A percentile compares a stretch with the other conserved stretches of the same genome.
Evolutionary conservation across 2,797 vertebrate species (phyloP).

Genomic region (Neosilurus mollespiculum): DNA sequence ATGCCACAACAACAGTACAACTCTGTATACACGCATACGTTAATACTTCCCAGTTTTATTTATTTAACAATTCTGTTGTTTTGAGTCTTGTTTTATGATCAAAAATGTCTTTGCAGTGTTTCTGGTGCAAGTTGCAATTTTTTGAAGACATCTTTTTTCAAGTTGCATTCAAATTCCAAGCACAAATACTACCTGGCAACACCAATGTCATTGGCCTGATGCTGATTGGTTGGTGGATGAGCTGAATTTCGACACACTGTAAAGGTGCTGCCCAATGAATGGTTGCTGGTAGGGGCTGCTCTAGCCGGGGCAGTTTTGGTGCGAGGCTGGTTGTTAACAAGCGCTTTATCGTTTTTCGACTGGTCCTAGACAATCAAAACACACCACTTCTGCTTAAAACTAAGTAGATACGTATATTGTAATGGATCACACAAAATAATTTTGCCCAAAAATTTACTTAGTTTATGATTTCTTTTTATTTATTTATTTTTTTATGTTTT

Average conservation of each 20-base stretch:
- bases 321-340: slow-evolving; percentile 32
- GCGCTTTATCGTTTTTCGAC: slow-evolving; percentile 46
- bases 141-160: slow-evolving; percentile 16
- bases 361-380: slow-evolving; percentile 50
- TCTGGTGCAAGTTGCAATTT: slow-evolving; percentile 19
- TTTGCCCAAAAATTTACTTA: background rate
- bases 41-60: background rate
- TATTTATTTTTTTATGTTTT: background rate
- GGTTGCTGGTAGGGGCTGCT: slow-evolving; percentile 48
- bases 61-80: background rate
- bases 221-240: slow-evolving; percentile 53
- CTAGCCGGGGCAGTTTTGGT: slow-evolving; percentile 51
- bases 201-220: slow-evolving; percentile 57
- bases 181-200: slow-evolving; percentile 60
- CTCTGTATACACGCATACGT: background rate
- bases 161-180: slow-evolving; percentile 51
- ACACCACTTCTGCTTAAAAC: slow-evolving; percentile 23
- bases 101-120: slow-evolving; percentile 10
- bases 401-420: background rate
- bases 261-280: slow-evolving; percentile 45
- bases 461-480: background rate
- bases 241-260: slow-evolving; percentile 53
- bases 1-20: background rate
- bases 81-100: background rate
- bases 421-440: background rate